Evolutionary conservation across 2,797 vertebrate genomes (phyloP).

Genomic region (Pseudomugil tenellus): DNA sequence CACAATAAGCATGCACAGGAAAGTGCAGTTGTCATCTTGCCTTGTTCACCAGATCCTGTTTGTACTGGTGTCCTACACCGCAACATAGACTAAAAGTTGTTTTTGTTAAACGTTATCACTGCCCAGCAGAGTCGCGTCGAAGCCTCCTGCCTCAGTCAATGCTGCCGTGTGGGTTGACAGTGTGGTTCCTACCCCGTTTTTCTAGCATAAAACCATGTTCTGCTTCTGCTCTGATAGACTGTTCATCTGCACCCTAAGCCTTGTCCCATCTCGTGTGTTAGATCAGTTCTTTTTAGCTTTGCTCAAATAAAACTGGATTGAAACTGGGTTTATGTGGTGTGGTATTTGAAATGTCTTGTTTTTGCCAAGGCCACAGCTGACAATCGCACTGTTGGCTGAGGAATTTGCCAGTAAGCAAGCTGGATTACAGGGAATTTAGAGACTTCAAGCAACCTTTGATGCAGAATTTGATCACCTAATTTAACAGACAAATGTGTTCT

Average conservation of each 20-base stretch:
- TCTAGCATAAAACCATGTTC: conserved; percentile 42
- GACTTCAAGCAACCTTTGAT: not conserved
- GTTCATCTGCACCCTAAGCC: conserved; percentile 63
- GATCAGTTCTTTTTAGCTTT: conserved; percentile 72
- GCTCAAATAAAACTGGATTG: conserved; percentile 75
- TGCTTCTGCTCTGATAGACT: conserved; percentile 68
- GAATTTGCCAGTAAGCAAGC: not conserved
- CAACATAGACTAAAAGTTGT: conserved; percentile 47
- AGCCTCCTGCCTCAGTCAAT: conserved; percentile 40
- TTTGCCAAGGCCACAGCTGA: not conserved
- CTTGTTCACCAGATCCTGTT: conserved; percentile 59
- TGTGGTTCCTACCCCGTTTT: conserved; percentile 38
- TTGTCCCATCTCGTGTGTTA: conserved; percentile 61
- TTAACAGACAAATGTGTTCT: no score
- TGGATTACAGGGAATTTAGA: not conserved
- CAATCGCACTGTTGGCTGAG: not conserved
- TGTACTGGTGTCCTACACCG: conserved; percentile 46
- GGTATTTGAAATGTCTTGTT: conserved; percentile 24
- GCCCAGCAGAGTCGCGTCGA: conserved; percentile 50
- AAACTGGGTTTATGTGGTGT: conserved; percentile 52
- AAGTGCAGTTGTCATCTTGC: conserved; percentile 58
- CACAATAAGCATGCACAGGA: conserved; percentile 63
- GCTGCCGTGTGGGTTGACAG: conserved; percentile 46
- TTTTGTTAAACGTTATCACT: conserved; percentile 39
- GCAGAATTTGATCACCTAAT: not conserved